These are phyloP conservation scores for Zonitis immaculata DNA, from an alignment of 2,888 invertebrate species.

Conservation along the genomic window DNA sequence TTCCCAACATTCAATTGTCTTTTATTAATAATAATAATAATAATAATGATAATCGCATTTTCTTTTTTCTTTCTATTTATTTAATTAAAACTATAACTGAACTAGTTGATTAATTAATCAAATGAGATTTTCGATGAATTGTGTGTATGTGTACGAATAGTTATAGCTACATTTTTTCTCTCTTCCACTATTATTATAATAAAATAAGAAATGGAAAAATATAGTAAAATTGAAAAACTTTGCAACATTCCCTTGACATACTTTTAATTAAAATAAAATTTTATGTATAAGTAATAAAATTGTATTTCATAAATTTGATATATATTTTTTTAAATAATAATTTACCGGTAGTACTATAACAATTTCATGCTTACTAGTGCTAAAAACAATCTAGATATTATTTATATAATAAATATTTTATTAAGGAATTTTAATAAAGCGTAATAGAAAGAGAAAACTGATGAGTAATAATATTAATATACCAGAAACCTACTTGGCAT, in stretches of 20 bases:
- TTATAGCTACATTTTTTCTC: too few species aligned
- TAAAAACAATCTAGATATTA: slow-evolving; percentile 14
- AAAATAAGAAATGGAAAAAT: neutral
- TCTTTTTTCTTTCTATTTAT: neutral
- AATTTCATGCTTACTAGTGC: slow-evolving; percentile 32
- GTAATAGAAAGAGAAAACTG: slow-evolving; percentile 7
- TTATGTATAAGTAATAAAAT: too few species aligned
- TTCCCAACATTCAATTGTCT: neutral
- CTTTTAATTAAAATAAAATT: too few species aligned
- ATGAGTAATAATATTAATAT: slow-evolving; percentile 13
- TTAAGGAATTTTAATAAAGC: slow-evolving; percentile 9
- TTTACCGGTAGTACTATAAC: slow-evolving; percentile 6
- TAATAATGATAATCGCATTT: too few species aligned
- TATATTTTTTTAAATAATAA: neutral
- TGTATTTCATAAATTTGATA: too few species aligned
- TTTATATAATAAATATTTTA: slow-evolving; percentile 3
- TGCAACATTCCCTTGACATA: neutral
- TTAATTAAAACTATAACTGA: neutral
- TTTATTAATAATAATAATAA: too few species aligned
- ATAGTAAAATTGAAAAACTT: neutral
- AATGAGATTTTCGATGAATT: neutral
- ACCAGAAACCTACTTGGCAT: slow-evolving; percentile 13
- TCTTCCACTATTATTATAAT: too few species aligned
- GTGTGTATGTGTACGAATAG: too few species aligned
- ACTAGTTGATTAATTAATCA: neutral